phyloP scores from a whole-genome alignment of 2,888 invertebrate species.

The Proisotoma minuta region DNA sequence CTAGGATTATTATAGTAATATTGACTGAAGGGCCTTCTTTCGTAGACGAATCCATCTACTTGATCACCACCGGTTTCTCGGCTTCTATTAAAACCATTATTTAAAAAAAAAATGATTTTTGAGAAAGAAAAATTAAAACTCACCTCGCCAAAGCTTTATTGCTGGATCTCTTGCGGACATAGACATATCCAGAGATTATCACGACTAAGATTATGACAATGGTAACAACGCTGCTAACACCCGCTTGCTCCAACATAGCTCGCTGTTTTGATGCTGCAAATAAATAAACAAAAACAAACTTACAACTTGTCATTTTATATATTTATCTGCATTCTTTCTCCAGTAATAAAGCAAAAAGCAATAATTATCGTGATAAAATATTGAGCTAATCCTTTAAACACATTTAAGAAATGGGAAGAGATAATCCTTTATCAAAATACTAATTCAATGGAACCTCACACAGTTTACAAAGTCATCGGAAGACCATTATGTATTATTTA shows the following conservation, averaged over 20 bases:
- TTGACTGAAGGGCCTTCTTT: slow-evolving; percentile 38
- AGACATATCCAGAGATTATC: slow-evolving; percentile 49
- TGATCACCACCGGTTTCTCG: not conserved
- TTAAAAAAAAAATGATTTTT: not conserved
- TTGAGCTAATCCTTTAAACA: too few species aligned
- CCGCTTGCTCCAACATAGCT: slow-evolving; percentile 80
- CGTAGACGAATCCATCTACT: slow-evolving; percentile 13
- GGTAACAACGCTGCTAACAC: slow-evolving; percentile 79
- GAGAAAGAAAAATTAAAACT: not conserved
- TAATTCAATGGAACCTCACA: too few species aligned
- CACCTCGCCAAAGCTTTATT: slow-evolving; percentile 38
- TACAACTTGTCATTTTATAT: too few species aligned
- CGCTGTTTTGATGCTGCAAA: slow-evolving; percentile 68
- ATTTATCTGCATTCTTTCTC: too few species aligned
- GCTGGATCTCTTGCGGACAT: slow-evolving; percentile 40
- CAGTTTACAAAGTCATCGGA: too few species aligned
- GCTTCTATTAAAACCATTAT: not conserved
- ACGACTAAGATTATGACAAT: slow-evolving; percentile 55
- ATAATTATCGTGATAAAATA: too few species aligned
- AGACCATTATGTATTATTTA: too few species aligned
- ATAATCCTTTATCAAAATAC: too few species aligned
- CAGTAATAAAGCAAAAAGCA: too few species aligned
- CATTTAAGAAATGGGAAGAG: too few species aligned
- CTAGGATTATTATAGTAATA: slow-evolving; percentile 27
- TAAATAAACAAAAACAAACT: slow-evolving; percentile 35